Conservation (phyloP, 1,140 invertebrate species). For the Theocolax elegans region DNA sequence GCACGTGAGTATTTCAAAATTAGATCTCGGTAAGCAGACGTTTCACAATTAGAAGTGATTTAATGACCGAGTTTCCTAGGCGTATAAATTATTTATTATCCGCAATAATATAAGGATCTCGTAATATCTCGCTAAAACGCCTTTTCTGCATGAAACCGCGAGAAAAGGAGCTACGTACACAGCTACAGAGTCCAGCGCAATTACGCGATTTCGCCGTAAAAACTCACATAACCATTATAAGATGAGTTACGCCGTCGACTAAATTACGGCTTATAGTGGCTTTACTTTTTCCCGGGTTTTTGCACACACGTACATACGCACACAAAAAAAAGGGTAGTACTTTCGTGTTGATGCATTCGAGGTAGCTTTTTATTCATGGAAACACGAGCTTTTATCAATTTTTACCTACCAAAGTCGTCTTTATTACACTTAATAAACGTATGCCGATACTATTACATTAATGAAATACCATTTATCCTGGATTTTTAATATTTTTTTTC, state of each 20-base stretch:
- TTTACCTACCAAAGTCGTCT: no score
- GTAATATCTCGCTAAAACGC: constrained; percentile 33
- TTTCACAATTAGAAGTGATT: constrained; percentile 21
- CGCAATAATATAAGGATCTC: constrained; percentile 26
- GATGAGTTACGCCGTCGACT: constrained; percentile 49
- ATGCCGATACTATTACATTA: no score
- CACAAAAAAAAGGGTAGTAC: not conserved
- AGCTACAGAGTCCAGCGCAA: constrained; percentile 34
- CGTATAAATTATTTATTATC: constrained; percentile 34
- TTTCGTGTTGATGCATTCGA: constrained; percentile 18
- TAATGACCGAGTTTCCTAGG: not conserved
- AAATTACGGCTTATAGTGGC: constrained; percentile 43
- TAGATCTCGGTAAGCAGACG: constrained; percentile 5
- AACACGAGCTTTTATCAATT: constrained; percentile 7
- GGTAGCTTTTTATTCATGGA: not conserved
- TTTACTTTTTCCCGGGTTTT: constrained; percentile 16
- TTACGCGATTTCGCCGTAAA: constrained; percentile 46
- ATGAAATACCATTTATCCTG: no score
- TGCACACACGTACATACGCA: not conserved
- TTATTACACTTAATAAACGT: no score
- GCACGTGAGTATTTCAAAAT: constrained; percentile 2
- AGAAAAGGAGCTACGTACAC: constrained; percentile 25
- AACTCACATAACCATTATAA: constrained; percentile 47
- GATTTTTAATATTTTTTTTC: no score
- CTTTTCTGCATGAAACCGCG: constrained; percentile 24